Evolutionary conservation across 2,113 vertebrate species (phyloP).

Genomic region (Spea multiplicata): DNA sequence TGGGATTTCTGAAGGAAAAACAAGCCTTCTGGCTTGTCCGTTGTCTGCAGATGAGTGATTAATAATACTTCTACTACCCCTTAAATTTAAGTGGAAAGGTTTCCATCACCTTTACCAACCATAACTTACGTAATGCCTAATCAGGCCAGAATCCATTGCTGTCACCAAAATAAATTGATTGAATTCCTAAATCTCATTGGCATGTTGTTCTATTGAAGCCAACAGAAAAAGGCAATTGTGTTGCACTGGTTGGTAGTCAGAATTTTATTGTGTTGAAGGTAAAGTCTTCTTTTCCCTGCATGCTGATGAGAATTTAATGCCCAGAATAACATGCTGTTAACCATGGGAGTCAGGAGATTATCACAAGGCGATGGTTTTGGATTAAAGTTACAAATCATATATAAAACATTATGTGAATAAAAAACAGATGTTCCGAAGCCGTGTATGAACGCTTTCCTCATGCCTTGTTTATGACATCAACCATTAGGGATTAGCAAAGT

Average conservation of each 20-base stretch:
- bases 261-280: conserved; percentile 3
- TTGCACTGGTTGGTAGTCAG: not conserved
- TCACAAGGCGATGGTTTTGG: conserved; percentile 42
- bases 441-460: conserved; percentile 27
- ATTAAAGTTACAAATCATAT: conserved; percentile 49
- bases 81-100: no score
- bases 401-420: conserved; percentile 28
- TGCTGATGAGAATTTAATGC: conserved; percentile 2
- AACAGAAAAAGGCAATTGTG: no score
- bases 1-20: no score
- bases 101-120: no score
- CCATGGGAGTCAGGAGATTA: conserved; percentile 42
- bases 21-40: no score
- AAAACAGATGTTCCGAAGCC: conserved; percentile 50
- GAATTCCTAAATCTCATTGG: no score
- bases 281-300: not conserved
- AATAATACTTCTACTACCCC: no score
- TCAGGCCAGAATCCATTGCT: no score
- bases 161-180: no score
- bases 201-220: no score
- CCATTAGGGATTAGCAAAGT: conserved; percentile 13
- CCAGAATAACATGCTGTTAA: conserved; percentile 3
- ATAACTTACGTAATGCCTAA: no score
- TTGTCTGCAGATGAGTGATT: no score
- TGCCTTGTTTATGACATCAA: conserved; percentile 37